These are phyloP conservation scores for Drosophila kohkoa DNA, from an alignment of 1,140 invertebrate genomes.

Conservation along the genomic window DNA sequence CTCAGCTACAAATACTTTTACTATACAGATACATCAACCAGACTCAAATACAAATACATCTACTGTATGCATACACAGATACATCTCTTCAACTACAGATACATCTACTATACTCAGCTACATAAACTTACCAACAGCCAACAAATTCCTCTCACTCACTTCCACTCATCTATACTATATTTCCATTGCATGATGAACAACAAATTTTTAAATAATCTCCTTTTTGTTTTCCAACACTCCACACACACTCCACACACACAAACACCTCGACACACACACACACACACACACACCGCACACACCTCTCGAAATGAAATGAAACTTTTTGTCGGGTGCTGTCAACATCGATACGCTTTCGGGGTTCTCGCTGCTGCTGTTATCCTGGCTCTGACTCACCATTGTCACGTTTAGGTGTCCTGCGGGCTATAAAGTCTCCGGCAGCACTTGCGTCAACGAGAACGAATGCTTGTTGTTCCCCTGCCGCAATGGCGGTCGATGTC, in stretches of 20 bases:
- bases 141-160: neutral
- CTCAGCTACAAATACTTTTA: too few species aligned
- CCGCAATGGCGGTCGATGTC: slow-evolving; percentile 90
- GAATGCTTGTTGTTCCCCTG: slow-evolving; percentile 90
- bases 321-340: slow-evolving; percentile 29
- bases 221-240: slow-evolving; percentile 63
- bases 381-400: slow-evolving; percentile 6
- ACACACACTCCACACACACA: slow-evolving; percentile 33
- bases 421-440: slow-evolving; percentile 88
- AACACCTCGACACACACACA: slow-evolving; percentile 10
- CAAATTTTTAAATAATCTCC: slow-evolving; percentile 73
- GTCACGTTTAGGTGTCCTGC: slow-evolving; percentile 88
- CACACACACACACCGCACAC: slow-evolving; percentile 17
- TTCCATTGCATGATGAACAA: slow-evolving; percentile 60
- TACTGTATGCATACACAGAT: too few species aligned
- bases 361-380: neutral
- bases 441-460: slow-evolving; percentile 90
- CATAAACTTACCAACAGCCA: neutral
- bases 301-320: slow-evolving; percentile 34
- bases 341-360: slow-evolving; percentile 34
- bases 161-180: neutral
- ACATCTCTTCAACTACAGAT: too few species aligned
- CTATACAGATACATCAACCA: too few species aligned
- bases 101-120: too few species aligned
- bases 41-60: neutral